phyloP scores from a whole-genome alignment of 2,888 invertebrate species.

The Fissipunctia ypsillon region DNA sequence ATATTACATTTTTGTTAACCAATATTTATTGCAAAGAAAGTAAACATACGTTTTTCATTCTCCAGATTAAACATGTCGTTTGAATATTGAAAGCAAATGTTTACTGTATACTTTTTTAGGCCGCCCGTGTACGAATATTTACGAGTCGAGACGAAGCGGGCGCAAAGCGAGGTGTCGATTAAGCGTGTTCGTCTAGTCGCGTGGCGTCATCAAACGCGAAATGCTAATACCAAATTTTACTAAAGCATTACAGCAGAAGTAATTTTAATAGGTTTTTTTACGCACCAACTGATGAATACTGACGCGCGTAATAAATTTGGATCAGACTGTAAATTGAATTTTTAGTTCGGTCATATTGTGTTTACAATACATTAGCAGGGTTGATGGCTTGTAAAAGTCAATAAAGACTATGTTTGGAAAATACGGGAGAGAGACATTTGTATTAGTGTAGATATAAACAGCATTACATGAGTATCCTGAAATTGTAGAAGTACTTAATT shows the following conservation, averaged over 20 bases:
- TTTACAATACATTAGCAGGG: constrained; percentile 33
- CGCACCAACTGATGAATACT: constrained; percentile 45
- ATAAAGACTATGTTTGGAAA: constrained; percentile 12
- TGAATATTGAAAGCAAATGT: constrained; percentile 78
- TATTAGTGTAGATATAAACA: not conserved
- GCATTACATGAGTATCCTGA: not conserved
- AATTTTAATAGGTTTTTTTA: constrained; percentile 55
- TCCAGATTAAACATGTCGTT: constrained; percentile 76
- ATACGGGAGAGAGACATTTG: not conserved
- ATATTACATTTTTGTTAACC: constrained; percentile 59
- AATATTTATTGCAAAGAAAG: constrained; percentile 64
- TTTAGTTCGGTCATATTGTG: constrained; percentile 44
- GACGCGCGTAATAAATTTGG: constrained; percentile 44
- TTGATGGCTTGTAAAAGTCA: constrained; percentile 31
- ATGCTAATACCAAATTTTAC: constrained; percentile 53
- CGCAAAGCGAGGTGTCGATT: constrained; percentile 69
- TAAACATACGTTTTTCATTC: constrained; percentile 69
- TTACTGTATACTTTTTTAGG: constrained; percentile 70
- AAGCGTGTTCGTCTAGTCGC: constrained; percentile 48
- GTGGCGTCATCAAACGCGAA: constrained; percentile 46
- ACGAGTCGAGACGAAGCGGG: constrained; percentile 55
- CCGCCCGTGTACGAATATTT: constrained; percentile 70
- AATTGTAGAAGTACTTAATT: not conserved
- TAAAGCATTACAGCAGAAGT: constrained; percentile 50
- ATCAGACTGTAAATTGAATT: constrained; percentile 55